phyloP scores from a whole-genome alignment of 2,113 vertebrate genomes.

The Callithrix jacchus region DNA sequence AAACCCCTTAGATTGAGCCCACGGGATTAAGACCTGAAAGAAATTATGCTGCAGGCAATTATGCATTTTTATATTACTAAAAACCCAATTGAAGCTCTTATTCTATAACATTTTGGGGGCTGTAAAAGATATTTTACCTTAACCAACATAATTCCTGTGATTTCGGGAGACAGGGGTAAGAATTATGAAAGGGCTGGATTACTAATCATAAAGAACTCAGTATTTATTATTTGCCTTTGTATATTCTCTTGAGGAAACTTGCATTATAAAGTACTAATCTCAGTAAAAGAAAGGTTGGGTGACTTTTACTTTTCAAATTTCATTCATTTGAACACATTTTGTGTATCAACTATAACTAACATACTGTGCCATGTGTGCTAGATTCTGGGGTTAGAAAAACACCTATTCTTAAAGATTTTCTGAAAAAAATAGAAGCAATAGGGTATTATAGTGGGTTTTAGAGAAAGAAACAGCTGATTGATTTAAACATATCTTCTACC shows the following conservation, averaged over 20 bases:
- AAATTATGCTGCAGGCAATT: background rate
- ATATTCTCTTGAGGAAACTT: background rate
- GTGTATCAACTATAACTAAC: background rate
- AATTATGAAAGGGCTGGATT: background rate
- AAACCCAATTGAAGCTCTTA: background rate
- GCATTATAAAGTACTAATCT: background rate
- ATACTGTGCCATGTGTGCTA: accelerated
- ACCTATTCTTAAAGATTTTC: background rate
- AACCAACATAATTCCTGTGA: background rate
- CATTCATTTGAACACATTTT: background rate
- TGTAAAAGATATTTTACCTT: background rate
- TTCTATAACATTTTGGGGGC: background rate
- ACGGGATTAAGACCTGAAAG: background rate
- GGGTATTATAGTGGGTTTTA: background rate
- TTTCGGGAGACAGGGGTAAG: background rate
- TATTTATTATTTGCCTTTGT: background rate
- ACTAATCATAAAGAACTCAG: background rate
- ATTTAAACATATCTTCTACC: background rate
- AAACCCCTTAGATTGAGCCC: background rate
- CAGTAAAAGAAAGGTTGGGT: background rate
- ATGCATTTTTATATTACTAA: background rate
- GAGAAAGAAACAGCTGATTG: background rate
- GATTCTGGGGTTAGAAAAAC: background rate
- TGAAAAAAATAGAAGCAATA: background rate
- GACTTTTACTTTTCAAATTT: background rate